Percentiles rank a stretch among this genome's conserved stretches.
Evolutionary conservation across 2,113 vertebrate genomes (phyloP).

Genomic region (Chaetura pelagica): DNA sequence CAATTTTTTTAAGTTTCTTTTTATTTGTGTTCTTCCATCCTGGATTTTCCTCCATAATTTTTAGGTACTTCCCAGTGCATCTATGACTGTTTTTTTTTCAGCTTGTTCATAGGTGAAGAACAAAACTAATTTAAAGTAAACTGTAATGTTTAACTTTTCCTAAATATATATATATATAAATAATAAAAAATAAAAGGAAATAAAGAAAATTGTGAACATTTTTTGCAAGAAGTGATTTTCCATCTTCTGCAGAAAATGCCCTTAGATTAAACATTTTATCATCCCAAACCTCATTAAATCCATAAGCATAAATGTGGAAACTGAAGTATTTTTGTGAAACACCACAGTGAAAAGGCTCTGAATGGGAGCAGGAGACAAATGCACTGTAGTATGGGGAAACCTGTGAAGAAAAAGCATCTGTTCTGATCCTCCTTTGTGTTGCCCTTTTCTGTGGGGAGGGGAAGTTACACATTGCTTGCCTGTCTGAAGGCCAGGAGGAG

Average conservation of each 20-base stretch:
- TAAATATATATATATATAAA: too few relatives aligned
- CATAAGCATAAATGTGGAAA: not conserved
- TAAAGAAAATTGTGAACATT: not conserved
- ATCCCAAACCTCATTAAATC: not conserved
- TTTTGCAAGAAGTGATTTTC: not conserved
- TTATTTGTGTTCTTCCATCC: not conserved
- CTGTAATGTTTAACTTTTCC: not conserved
- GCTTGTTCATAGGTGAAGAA: not conserved
- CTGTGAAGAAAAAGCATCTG: not conserved
- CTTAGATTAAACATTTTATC: not conserved
- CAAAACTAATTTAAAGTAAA: not conserved
- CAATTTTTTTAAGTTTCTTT: not conserved
- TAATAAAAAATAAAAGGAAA: not conserved
- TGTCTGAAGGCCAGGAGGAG: not conserved
- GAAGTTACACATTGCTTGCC: not conserved
- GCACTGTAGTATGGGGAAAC: fast-evolving
- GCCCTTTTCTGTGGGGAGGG: not conserved
- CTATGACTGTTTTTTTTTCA: not conserved
- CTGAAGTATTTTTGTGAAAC: not conserved
- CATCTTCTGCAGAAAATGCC: not conserved
- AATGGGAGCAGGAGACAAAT: not conserved
- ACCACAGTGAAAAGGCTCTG: not conserved
- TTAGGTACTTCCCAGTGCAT: not conserved
- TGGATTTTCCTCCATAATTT: not conserved
- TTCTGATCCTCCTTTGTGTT: not conserved